Evolutionary conservation across 2,888 invertebrate species (phyloP).

Genomic region (Agriotes lineatus): DNA sequence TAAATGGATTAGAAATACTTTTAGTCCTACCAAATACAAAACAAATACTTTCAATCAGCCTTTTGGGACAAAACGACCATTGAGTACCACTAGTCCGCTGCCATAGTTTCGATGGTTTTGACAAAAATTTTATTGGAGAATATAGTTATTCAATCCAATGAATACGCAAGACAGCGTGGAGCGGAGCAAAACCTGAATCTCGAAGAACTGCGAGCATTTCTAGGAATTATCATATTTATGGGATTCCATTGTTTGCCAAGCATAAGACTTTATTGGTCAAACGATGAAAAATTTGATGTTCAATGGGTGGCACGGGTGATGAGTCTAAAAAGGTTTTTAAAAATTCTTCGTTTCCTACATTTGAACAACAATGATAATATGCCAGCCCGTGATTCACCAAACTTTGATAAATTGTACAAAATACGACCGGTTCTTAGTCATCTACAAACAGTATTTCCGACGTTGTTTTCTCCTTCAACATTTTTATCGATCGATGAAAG

Average conservation of each 20-base stretch:
- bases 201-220: constrained; percentile 34
- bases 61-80: not conserved
- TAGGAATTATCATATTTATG: constrained; percentile 46
- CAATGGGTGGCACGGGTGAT: constrained; percentile 13
- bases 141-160: not conserved
- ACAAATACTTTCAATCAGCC: not conserved
- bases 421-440: not conserved
- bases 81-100: not conserved
- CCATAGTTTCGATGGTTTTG: not conserved
- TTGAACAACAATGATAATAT: constrained; percentile 1
- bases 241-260: constrained; percentile 42
- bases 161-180: not conserved
- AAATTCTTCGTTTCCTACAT: constrained; percentile 2
- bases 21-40: not conserved
- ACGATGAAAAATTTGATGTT: constrained; percentile 30
- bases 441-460: not conserved
- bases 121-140: not conserved
- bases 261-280: constrained; percentile 45
- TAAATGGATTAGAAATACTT: not conserved
- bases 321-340: not conserved
- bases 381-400: not conserved
- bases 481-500: constrained; percentile 40
- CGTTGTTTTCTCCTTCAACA: not conserved
- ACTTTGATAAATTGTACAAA: constrained; percentile 15
- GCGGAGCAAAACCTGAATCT: constrained; percentile 1